A percentile compares a stretch with the other conserved stretches of the same genome.
Evolutionary conservation across 1,140 invertebrate species (phyloP).

Genomic region (Micrasema minimum): DNA sequence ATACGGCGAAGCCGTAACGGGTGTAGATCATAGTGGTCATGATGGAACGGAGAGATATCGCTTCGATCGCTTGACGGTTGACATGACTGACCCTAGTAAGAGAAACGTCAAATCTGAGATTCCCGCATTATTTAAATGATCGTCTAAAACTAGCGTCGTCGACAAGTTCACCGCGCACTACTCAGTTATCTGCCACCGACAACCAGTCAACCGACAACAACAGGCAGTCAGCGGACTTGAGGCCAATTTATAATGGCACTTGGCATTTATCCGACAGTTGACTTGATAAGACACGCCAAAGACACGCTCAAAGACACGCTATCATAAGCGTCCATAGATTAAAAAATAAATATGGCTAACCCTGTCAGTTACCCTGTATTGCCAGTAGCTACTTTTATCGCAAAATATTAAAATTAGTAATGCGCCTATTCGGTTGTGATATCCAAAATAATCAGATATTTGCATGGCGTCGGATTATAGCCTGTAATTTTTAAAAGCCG

Average conservation of each 20-base stretch:
- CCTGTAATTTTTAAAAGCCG: no score
- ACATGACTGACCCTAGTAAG: slow-evolving; percentile 9
- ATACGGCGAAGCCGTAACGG: slow-evolving; percentile 73
- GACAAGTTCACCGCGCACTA: not conserved
- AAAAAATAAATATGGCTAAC: no score
- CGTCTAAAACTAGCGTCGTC: not conserved
- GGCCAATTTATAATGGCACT: not conserved
- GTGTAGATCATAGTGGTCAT: slow-evolving; percentile 51
- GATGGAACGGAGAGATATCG: slow-evolving; percentile 13
- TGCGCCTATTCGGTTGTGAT: no score
- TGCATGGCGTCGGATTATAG: no score
- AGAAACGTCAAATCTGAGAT: not conserved
- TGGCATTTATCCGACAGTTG: not conserved
- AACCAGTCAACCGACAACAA: not conserved
- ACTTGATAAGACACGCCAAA: slow-evolving; percentile 17
- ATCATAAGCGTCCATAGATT: no score
- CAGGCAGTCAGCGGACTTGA: not conserved
- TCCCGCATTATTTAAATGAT: not conserved
- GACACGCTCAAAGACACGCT: not conserved
- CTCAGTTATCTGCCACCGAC: not conserved
- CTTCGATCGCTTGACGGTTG: slow-evolving; percentile 21
- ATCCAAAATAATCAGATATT: no score
- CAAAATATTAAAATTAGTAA: no score
- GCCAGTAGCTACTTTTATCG: no score
- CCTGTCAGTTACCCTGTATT: no score